Conservation (phyloP, 1,140 invertebrate genomes). For the Ptiloglossa arizonensis region DNA sequence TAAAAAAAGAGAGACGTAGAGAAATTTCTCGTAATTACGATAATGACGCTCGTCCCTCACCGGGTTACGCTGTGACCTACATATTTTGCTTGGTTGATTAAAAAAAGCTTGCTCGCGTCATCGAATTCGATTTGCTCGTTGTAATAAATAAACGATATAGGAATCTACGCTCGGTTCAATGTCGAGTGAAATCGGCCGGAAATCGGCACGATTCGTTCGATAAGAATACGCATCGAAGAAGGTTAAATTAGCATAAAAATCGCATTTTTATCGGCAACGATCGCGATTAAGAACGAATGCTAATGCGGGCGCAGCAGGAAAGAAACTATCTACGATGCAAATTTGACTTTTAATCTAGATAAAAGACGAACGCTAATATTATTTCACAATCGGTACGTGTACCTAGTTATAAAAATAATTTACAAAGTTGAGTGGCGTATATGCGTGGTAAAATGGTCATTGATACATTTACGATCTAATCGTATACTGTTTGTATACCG, state of each 20-base stretch:
- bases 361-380: background rate
- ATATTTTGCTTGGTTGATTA: background rate
- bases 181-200: background rate
- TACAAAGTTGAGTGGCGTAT: background rate
- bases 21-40: background rate
- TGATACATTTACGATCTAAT: background rate
- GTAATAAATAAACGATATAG: background rate
- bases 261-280: background rate
- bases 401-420: background rate
- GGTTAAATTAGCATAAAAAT: slow-evolving; percentile 14
- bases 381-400: background rate
- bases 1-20: background rate
- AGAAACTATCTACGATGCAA: too few species aligned
- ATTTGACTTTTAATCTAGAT: background rate
- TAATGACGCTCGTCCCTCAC: background rate
- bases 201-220: background rate
- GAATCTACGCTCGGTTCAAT: background rate
- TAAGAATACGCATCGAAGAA: background rate
- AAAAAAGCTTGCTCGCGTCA: background rate
- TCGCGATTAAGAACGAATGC: background rate
- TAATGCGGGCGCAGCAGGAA: too few species aligned
- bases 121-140: too few species aligned
- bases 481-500: background rate
- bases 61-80: background rate
- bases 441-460: background rate